Percentiles rank a stretch among this genome's conserved stretches.
Conservation (phyloP, 2,888 invertebrate species). For the Orthosia incerta region DNA sequence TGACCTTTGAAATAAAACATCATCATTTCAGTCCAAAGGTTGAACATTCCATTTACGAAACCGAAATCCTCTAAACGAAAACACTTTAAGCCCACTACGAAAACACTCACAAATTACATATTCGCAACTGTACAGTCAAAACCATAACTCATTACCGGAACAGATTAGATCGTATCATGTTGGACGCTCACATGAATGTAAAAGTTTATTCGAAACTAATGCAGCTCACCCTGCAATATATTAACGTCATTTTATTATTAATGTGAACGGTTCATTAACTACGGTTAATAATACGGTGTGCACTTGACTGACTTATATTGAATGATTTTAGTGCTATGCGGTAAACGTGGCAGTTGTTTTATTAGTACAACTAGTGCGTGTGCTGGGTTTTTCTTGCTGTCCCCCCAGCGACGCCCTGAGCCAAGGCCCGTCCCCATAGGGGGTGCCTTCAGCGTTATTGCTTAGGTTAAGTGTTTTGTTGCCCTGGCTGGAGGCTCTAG, state of each 20-base stretch:
- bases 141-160: constrained; percentile 54
- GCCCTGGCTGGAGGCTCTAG: too few relatives aligned
- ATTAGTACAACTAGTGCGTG: too few relatives aligned
- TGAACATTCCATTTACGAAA: neutral
- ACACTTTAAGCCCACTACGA: neutral
- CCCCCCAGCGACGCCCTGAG: too few relatives aligned
- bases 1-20: neutral
- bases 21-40: neutral
- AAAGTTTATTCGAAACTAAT: constrained; percentile 57
- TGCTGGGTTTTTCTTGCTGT: too few relatives aligned
- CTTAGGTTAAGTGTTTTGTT: too few relatives aligned
- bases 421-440: too few relatives aligned
- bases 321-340: constrained; percentile 30
- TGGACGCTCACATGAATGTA: constrained; percentile 46
- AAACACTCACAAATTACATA: constrained; percentile 30
- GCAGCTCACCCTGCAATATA: constrained; percentile 45
- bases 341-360: neutral
- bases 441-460: too few relatives aligned
- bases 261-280: constrained; percentile 29
- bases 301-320: constrained; percentile 36
- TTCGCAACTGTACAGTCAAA: constrained; percentile 43
- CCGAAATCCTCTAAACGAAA: neutral
- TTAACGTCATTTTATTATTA: constrained; percentile 59
- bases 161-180: constrained; percentile 57
- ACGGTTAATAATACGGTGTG: constrained; percentile 50